A percentile compares a stretch with the other conserved stretches of the same genome.
phyloP scores from a whole-genome alignment of 2,888 invertebrate genomes.

The Cephus rjabovi region DNA sequence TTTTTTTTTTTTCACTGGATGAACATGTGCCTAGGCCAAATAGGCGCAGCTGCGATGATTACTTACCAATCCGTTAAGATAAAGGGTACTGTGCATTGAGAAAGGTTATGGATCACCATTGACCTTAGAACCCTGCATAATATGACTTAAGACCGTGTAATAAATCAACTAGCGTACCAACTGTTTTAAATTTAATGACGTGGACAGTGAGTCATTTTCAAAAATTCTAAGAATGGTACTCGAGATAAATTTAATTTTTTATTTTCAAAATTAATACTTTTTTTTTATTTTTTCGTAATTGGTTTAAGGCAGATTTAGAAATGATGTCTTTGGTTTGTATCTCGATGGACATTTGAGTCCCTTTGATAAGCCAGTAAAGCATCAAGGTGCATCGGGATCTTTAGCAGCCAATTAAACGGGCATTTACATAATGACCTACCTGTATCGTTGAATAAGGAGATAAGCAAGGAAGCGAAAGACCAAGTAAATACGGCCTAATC shows the following conservation, averaged over 20 bases:
- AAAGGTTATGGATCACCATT: not conserved
- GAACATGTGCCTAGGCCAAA: not conserved
- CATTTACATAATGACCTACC: not conserved
- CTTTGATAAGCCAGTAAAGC: not conserved
- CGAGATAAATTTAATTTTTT: too few relatives aligned
- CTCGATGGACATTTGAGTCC: not conserved
- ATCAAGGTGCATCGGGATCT: not conserved
- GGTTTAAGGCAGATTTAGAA: not conserved
- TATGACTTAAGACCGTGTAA: not conserved
- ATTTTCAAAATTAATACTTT: too few relatives aligned
- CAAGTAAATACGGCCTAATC: not conserved
- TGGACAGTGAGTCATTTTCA: too few relatives aligned
- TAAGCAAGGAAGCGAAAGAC: not conserved
- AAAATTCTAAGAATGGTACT: too few relatives aligned
- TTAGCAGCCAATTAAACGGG: not conserved
- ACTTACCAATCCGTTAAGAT: not conserved
- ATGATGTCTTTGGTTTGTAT: not conserved
- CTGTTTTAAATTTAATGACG: not conserved
- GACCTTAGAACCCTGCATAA: not conserved
- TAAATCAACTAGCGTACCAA: not conserved
- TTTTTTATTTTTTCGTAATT: not conserved
- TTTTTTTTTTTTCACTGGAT: not conserved
- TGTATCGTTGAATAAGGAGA: not conserved
- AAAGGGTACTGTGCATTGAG: not conserved
- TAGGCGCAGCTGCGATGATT: not conserved